Evolutionary conservation across 2,888 invertebrate species (phyloP).

Genomic region (Sinohyriopsis cumingii): DNA sequence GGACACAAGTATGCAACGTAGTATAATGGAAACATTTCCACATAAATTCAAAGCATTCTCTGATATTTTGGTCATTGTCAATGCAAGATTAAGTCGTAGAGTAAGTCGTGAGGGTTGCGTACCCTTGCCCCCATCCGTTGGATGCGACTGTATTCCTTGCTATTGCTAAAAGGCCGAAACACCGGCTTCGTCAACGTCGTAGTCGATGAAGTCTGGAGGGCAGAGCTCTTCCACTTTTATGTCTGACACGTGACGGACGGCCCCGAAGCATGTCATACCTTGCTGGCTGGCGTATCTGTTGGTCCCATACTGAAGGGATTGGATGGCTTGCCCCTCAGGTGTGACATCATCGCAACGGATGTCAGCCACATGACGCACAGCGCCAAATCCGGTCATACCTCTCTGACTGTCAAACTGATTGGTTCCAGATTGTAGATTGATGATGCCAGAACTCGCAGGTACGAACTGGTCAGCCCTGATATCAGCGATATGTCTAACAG

Average conservation of each 20-base stretch:
- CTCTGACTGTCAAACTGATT: constrained; percentile 58
- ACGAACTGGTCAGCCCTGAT: constrained; percentile 51
- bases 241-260: constrained; percentile 63
- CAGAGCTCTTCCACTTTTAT: constrained; percentile 53
- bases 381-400: constrained; percentile 59
- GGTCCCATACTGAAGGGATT: constrained; percentile 60
- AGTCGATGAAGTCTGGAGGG: constrained; percentile 19
- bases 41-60: too few species aligned
- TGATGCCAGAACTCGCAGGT: constrained; percentile 46
- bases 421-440: constrained; percentile 62
- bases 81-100: too few species aligned
- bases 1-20: too few species aligned
- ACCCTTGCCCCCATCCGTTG: too few species aligned
- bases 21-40: too few species aligned
- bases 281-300: constrained; percentile 57
- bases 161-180: too few species aligned
- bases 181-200: constrained; percentile 13
- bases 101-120: too few species aligned
- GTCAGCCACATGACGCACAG: constrained; percentile 60
- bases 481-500: constrained; percentile 61
- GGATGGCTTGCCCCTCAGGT: constrained; percentile 49
- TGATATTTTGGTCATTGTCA: too few species aligned
- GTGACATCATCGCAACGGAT: constrained; percentile 53
- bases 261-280: constrained; percentile 59
- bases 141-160: too few species aligned